Evolutionary conservation across 1,140 invertebrate genomes (phyloP), one percentile per base, ranked within the genome.

Genomic region (Stratiolaelaps scimitus): DNA sequence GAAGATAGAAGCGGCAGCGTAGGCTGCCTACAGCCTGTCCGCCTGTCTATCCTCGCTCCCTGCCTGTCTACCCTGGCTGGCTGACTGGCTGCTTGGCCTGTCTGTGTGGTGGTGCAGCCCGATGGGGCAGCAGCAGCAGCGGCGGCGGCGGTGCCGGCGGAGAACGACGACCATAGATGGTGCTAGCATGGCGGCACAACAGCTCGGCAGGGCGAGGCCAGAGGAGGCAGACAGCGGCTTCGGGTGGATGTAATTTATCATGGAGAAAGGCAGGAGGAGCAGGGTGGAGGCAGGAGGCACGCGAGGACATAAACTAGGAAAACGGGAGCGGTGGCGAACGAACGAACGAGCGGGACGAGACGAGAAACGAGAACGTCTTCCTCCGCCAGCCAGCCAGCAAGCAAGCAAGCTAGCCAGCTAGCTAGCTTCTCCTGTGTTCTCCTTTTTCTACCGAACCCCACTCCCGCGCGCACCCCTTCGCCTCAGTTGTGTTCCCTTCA

Each of bases 221-320:
- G 10, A 10, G 5, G 53, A 26, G 26, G 53, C 15, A 23, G n/a
- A 15, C 53, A 26, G 53, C 26, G 53, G 53, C 26, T 4, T 1
- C 53, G 15, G 53, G 34, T 26, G 53, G 53, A 34, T 60, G 53
- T 60, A 60, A 60, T 60, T 20, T 60, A 60, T 60, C 53, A 60
- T 60, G 53, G 53, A 60, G 53, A 60, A 60, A 17, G 26, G 53
- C 26, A 60, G 26, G 53, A 40, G 34, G 4, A 40, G 34, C 34
- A 40, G 34, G 10, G 34, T 40, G 10, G 34, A 40, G 34, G 34
- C 34, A 40, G 10, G 34, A 40, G 34, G 34, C 34, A 40, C 34
- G 10, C 5, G 47, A 48, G 15, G 4, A 48, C 19, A 20, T 48
- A 48, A 28, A 20, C 47, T 7, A 48, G 47, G 47, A 4, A 15